A percentile compares a stretch with the other conserved stretches of the same genome.
These are phyloP conservation scores for Caenorhabditis imperialis DNA, from an alignment of 2,888 invertebrate species.

Conservation along the genomic window DNA sequence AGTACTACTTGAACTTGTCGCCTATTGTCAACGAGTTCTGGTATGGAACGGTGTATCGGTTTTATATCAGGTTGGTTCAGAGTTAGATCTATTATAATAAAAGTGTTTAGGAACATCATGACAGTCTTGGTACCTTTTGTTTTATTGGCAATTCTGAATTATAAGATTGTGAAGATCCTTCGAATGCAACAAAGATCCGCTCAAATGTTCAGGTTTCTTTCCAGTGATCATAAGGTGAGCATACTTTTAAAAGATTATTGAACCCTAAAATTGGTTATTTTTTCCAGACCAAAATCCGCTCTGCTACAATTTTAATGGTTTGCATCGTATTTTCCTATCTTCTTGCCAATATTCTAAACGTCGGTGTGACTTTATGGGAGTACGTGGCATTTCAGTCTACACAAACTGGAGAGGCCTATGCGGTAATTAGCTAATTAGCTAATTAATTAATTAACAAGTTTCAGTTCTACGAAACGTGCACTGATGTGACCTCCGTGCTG, in stretches of 20 bases:
- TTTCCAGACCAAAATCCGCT: constrained; percentile 73
- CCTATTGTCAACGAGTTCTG: constrained; percentile 66
- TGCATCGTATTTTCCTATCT: constrained; percentile 76
- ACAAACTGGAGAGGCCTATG: constrained; percentile 66
- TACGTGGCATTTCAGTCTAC: constrained; percentile 72
- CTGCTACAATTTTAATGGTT: constrained; percentile 75
- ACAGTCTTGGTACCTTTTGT: constrained; percentile 75
- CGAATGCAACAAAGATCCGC: constrained; percentile 73
- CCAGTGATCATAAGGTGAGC: constrained; percentile 75
- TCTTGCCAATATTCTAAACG: constrained; percentile 73
- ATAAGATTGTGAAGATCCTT: constrained; percentile 68
- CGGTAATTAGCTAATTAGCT: constrained; percentile 50
- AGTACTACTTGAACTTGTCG: constrained; percentile 66
- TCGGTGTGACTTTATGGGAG: constrained; percentile 75
- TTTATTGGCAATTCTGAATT: constrained; percentile 71
- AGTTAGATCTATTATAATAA: neutral
- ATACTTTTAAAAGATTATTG: too few relatives aligned
- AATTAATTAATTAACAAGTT: constrained; percentile 24
- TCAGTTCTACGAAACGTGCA: constrained; percentile 74
- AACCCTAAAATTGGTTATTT: too few relatives aligned
- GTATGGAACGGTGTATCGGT: constrained; percentile 73
- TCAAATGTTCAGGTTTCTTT: constrained; percentile 74
- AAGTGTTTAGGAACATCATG: constrained; percentile 66
- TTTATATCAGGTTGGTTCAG: constrained; percentile 54
- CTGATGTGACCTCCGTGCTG: constrained; percentile 73